A percentile compares a stretch with the other conserved stretches of the same genome.
These are phyloP conservation scores for Coelopa pilipes DNA, from an alignment of 2,888 invertebrate species.

Conservation along the genomic window DNA sequence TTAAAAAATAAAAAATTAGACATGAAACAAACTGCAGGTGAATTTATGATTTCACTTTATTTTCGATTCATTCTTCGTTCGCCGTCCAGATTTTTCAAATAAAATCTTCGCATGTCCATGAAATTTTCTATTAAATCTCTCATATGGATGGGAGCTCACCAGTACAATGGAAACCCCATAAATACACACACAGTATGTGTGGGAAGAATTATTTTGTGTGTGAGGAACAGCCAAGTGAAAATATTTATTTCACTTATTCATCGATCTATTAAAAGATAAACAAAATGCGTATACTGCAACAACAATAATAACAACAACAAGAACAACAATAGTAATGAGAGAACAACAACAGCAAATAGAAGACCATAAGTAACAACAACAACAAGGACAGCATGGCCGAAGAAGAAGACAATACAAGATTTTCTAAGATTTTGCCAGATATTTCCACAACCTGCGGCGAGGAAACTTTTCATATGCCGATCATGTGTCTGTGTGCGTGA, in stretches of 20 bases:
- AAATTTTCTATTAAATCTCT: background rate
- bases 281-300: constrained; percentile 27
- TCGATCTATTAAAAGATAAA: constrained; percentile 33
- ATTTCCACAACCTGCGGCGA: background rate
- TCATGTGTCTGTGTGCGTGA: background rate
- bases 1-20: no score
- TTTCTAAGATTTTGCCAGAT: constrained; percentile 20
- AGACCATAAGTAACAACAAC: background rate
- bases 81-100: no score
- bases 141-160: no score
- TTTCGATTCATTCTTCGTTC: no score
- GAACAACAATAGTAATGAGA: constrained; percentile 2
- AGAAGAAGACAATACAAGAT: background rate
- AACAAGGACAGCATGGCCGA: background rate
- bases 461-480: background rate
- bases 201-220: background rate
- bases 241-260: constrained; percentile 33
- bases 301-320: constrained; percentile 18
- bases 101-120: no score
- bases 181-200: no score
- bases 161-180: no score
- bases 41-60: no score
- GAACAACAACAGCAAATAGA: constrained; percentile 7
- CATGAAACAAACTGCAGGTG: no score
- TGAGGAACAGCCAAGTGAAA: background rate